Evolutionary conservation across 2,888 invertebrate species (phyloP), one percentile per base, ranked within the genome.

Genomic region (Coleophora flavipennella): DNA sequence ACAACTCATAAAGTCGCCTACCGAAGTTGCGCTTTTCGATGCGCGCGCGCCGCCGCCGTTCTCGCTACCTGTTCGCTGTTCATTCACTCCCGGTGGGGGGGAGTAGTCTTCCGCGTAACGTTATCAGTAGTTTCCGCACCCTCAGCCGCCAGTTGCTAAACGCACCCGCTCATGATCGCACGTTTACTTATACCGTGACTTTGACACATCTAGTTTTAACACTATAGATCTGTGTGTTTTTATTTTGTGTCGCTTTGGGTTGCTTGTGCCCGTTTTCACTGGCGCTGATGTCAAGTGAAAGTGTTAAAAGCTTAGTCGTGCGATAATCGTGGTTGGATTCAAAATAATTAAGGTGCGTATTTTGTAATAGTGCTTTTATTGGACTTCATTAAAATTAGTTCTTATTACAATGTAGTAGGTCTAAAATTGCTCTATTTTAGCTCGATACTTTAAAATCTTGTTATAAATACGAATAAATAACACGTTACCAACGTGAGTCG

Each of bases 61-160:
- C 62, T 57, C 57, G 80, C 80, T 78, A 80, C 81, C 80, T 80
- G 81, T 20, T 20, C 20, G 20, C 20, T 20, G 20, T 76, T 71
- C 77, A 77, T 77, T 80, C 65, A 75, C 53, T 52, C 57, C 54
- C 44, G 62, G 20, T 20, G 20, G 20, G 3, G 20, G 20, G 20
- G 20, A 20, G 20, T 3, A 20, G 20, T 20, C 81, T 83, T 81
- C 83, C 80, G 83, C 77, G 81, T 84, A 81, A 79, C 68, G 68
- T 78, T 78, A 79, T 83, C 83, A 80, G 80, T 75, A 78, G 80
- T 77, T 77, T 79, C 79, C 72, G 80, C 83, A 83, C 80, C 83
- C 83, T 73, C 71, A 67, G 67, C 67, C 80, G 55, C 57, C 81
- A 84, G 83, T 84, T 79, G 78, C 76, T 67, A 79, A 84, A 74